Evolutionary conservation across 1,140 invertebrate species (phyloP).

Genomic region (Epicauta chinensis): DNA sequence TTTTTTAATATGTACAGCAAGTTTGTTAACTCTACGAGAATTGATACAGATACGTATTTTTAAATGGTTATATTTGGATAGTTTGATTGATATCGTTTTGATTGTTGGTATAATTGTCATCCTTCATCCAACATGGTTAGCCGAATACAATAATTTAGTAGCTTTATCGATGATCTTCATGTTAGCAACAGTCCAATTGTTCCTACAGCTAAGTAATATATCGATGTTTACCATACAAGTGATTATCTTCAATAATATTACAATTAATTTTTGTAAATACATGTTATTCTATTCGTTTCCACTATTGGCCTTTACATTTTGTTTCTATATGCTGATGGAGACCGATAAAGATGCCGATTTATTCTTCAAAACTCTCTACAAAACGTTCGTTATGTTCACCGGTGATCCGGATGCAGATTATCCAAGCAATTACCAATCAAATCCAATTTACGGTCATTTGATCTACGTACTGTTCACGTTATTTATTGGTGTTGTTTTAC

Average conservation of each 20-base stretch:
- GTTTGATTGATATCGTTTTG: conserved; percentile 1
- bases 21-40: not conserved
- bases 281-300: conserved; percentile 9
- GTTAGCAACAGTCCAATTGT: conserved; percentile 3
- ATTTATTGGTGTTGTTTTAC: conserved; percentile 5
- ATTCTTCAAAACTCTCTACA: conserved; percentile 5
- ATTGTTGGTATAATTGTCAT: conserved; percentile 3
- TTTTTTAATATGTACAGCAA: not conserved
- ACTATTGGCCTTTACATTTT: conserved; percentile 4
- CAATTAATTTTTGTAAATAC: conserved; percentile 7
- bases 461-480: conserved; percentile 4
- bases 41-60: conserved; percentile 2
- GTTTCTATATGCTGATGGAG: conserved; percentile 5
- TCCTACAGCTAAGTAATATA: conserved; percentile 4
- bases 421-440: not conserved
- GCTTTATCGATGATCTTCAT: conserved; percentile 6
- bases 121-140: not conserved
- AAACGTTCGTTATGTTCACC: conserved; percentile 5
- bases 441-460: conserved; percentile 8
- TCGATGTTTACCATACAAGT: conserved; percentile 7
- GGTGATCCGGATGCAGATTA: conserved; percentile 9
- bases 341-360: not conserved
- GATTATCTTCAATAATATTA: conserved; percentile 2
- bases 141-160: not conserved
- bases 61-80: conserved; percentile 3